A percentile compares a stretch with the other conserved stretches of the same genome.
These are phyloP conservation scores for Ia io DNA, from an alignment of 2,113 vertebrate species.

Conservation along the genomic window DNA sequence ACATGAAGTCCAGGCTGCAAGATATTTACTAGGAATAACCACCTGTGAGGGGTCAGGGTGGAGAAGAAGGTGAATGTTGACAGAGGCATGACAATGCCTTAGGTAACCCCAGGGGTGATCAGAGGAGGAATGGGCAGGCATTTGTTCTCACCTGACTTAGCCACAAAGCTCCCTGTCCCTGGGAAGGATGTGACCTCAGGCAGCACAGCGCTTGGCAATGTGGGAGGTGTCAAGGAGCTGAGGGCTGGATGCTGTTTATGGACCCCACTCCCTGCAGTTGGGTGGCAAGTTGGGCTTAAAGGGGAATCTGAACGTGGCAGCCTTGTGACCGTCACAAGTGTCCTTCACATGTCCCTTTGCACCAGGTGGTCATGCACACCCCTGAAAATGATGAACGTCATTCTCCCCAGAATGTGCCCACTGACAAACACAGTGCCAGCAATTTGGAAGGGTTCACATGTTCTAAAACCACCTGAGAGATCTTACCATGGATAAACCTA, in stretches of 20 bases:
- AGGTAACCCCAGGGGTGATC: no score
- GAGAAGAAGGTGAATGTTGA: fast-evolving
- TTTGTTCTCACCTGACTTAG: neutral
- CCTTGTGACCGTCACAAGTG: no score
- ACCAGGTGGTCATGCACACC: no score
- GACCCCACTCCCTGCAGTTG: fast-evolving
- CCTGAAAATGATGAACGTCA: neutral
- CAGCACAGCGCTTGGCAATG: neutral
- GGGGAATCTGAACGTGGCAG: no score
- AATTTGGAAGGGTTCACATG: neutral
- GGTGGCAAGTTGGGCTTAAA: neutral
- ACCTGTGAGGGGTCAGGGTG: fast-evolving
- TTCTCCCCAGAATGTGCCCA: neutral
- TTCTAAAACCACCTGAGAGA: neutral
- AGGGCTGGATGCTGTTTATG: neutral
- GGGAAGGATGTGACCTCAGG: neutral
- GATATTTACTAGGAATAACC: neutral
- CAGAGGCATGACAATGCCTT: fast-evolving
- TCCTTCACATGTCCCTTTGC: neutral
- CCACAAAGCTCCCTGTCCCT: neutral
- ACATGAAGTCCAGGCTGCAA: neutral
- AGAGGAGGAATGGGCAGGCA: neutral
- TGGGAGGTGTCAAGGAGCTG: neutral
- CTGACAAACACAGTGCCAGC: neutral
- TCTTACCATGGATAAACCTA: neutral